Conservation (phyloP, 2,888 invertebrate species). For the Matsumyia berberina region DNA sequence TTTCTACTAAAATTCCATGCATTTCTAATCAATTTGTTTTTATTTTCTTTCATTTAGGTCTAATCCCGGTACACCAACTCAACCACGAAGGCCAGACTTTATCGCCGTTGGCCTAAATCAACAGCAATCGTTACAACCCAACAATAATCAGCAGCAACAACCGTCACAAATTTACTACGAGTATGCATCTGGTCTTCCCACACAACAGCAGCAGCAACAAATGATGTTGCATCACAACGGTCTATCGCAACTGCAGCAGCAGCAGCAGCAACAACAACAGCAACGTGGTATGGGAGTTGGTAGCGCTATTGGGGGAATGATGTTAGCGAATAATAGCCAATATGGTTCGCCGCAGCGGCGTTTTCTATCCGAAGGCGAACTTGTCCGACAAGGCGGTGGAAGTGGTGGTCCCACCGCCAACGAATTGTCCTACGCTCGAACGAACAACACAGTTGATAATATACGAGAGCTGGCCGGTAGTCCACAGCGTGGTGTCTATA, state of each 20-base stretch:
- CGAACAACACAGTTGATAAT: conserved; percentile 92
- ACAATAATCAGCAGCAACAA: conserved; percentile 80
- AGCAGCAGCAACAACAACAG: conserved; percentile 81
- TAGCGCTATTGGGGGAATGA: conserved; percentile 73
- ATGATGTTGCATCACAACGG: conserved; percentile 81
- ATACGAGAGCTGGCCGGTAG: conserved; percentile 95
- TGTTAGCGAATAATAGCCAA: conserved; percentile 76
- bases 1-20: not conserved
- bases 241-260: conserved; percentile 77
- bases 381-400: conserved; percentile 87
- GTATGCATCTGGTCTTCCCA: conserved; percentile 83
- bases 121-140: conserved; percentile 80
- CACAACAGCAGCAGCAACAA: conserved; percentile 83
- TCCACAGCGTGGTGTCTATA: conserved; percentile 92
- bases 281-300: conserved; percentile 80
- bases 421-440: conserved; percentile 88
- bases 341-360: conserved; percentile 90
- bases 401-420: conserved; percentile 76
- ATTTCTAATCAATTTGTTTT: conserved; percentile 29
- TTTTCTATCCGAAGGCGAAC: conserved; percentile 93
- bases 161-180: conserved; percentile 84
- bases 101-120: conserved; percentile 88
- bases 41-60: conserved; percentile 86
- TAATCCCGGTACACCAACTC: conserved; percentile 96
- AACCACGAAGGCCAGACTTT: conserved; percentile 94